A percentile compares a stretch with the other conserved stretches of the same genome.
Conservation (phyloP, 2,113 vertebrate genomes). For the Microtus montanus region DNA sequence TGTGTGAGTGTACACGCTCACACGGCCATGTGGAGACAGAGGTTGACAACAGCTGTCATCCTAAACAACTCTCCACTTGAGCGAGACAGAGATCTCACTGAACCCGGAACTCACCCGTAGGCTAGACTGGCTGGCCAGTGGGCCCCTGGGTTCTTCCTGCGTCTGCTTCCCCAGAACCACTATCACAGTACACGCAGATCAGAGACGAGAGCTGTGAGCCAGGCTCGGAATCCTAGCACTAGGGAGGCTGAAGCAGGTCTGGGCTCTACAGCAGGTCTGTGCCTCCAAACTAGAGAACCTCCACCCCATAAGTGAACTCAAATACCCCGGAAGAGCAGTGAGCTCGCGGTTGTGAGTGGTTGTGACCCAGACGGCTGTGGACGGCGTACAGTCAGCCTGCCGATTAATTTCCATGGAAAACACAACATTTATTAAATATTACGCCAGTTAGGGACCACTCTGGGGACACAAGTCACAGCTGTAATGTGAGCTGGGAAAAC, state of each 20-base stretch:
- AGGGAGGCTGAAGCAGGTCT: not conserved
- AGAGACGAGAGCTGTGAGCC: not conserved
- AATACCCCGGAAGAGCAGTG: not conserved
- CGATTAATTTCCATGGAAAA: not conserved
- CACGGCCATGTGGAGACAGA: not conserved
- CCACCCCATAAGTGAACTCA: not conserved
- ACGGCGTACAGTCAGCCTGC: not conserved
- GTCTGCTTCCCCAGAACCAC: no score
- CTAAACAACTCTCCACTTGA: not conserved
- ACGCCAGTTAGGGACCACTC: not conserved
- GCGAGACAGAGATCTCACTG: not conserved
- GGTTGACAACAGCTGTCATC: not conserved
- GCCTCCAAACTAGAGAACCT: not conserved
- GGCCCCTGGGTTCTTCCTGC: no score
- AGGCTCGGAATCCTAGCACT: not conserved
- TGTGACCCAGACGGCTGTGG: not conserved
- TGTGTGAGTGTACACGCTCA: not conserved
- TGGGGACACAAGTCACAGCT: not conserved
- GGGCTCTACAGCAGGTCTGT: not conserved
- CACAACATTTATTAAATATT: constrained; percentile 1
- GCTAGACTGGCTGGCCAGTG: not conserved
- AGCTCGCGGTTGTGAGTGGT: not conserved
- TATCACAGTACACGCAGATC: not conserved
- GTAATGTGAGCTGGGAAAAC: constrained; percentile 9
- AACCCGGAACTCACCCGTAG: not conserved